Evolutionary conservation across 2,797 vertebrate species (phyloP).

Genomic region (Amniataba percoides): DNA sequence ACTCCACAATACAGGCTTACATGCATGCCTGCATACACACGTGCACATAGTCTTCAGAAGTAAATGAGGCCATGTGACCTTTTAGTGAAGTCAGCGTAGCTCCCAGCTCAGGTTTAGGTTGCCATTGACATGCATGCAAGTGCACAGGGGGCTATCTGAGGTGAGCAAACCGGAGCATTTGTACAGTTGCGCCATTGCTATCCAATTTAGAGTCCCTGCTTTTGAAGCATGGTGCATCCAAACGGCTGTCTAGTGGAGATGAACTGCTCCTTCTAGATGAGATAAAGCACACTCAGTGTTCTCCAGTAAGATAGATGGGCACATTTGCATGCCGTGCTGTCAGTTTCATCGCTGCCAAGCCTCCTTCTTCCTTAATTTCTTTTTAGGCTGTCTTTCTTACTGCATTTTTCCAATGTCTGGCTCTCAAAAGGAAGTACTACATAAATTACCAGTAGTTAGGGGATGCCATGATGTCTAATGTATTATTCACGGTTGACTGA

Average conservation of each 20-base stretch:
- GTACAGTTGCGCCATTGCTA: slow-evolving; percentile 58
- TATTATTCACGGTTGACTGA: slow-evolving; percentile 78
- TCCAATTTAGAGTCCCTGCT: slow-evolving; percentile 58
- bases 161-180: slow-evolving; percentile 42
- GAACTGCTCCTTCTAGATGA: slow-evolving; percentile 73
- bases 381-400: slow-evolving; percentile 49
- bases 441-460: slow-evolving; percentile 69
- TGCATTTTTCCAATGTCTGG: slow-evolving; percentile 39
- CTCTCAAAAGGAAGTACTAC: slow-evolving; percentile 54
- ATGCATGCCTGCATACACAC: not conserved
- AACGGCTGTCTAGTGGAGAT: slow-evolving; percentile 74
- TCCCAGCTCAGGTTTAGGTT: slow-evolving; percentile 31
- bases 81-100: slow-evolving; percentile 1
- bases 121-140: slow-evolving; percentile 2
- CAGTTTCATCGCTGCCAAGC: slow-evolving; percentile 56
- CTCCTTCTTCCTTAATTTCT: slow-evolving; percentile 58
- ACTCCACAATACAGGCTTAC: not conserved
- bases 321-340: slow-evolving; percentile 76
- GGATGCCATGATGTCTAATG: slow-evolving; percentile 62
- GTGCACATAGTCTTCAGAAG: not conserved
- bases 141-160: slow-evolving; percentile 35
- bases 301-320: slow-evolving; percentile 75
- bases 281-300: slow-evolving; percentile 78
- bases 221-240: slow-evolving; percentile 64
- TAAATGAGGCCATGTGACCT: slow-evolving; percentile 8